phyloP scores from a whole-genome alignment of 30 jellyfish, hydroid and myxozoan genomes.

The Catostylus mosaicus region DNA sequence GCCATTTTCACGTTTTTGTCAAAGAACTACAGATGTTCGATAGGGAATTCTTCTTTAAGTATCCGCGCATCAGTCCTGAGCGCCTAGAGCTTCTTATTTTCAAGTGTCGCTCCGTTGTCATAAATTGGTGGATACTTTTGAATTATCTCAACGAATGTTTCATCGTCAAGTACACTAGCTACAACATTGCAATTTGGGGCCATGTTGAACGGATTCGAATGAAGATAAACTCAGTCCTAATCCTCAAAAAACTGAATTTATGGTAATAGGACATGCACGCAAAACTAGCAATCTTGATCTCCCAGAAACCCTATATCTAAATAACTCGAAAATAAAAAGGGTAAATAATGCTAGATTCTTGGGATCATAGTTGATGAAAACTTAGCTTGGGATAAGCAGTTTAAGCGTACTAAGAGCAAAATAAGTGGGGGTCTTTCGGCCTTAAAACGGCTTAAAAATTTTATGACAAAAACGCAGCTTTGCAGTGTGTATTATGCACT shows the following conservation, averaged over 20 bases:
- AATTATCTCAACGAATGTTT: too few relatives aligned
- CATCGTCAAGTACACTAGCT: too few relatives aligned
- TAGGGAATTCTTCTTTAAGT: too few relatives aligned
- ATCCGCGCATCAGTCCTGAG: too few relatives aligned
- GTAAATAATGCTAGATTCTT: constrained; percentile 17
- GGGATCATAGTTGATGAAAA: constrained; percentile 35
- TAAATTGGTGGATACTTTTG: too few relatives aligned
- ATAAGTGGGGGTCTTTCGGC: constrained; percentile 43
- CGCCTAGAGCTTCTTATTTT: too few relatives aligned
- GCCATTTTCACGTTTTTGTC: too few relatives aligned
- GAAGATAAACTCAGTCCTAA: constrained; percentile 30
- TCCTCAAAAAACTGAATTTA: constrained; percentile 34
- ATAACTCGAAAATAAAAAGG: constrained; percentile 29
- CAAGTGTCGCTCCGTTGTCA: too few relatives aligned
- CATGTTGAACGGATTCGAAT: constrained; percentile 27
- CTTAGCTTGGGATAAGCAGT: constrained; percentile 32
- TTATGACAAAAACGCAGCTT: constrained; percentile 31
- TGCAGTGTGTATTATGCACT: constrained; percentile 23
- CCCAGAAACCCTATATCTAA: constrained; percentile 21
- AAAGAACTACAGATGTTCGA: too few relatives aligned
- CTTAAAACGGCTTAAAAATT: constrained; percentile 22
- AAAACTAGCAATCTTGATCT: constrained; percentile 45
- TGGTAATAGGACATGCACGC: constrained; percentile 36
- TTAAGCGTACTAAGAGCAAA: constrained; percentile 33
- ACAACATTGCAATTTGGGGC: too few relatives aligned